phyloP scores from a whole-genome alignment of 2,888 invertebrate genomes.

The Yponomeuta cagnagella region DNA sequence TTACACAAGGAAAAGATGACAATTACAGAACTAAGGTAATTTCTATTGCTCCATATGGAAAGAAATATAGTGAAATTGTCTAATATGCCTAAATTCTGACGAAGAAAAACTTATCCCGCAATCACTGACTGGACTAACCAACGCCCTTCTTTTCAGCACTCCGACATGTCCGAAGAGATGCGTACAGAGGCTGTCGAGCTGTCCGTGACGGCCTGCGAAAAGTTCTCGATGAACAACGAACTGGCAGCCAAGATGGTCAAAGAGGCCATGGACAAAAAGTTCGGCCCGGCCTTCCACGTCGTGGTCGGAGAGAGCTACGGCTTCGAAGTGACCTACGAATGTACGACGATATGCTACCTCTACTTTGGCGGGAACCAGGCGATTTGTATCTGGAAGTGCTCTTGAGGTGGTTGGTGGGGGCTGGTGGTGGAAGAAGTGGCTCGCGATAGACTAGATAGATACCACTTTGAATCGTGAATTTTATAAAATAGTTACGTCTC shows the following conservation, averaged over 20 bases:
- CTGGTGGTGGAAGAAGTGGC: background rate
- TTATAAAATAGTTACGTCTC: too few species aligned
- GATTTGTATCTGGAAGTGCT: conserved; percentile 93
- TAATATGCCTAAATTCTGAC: too few species aligned
- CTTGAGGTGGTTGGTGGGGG: conserved; percentile 40
- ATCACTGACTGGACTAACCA: background rate
- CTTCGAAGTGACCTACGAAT: conserved; percentile 94
- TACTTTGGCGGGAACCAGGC: conserved; percentile 95
- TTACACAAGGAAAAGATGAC: too few species aligned
- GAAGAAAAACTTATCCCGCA: background rate
- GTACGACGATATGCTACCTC: conserved; percentile 89
- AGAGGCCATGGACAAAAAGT: conserved; percentile 96
- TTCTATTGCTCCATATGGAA: too few species aligned
- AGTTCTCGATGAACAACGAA: conserved; percentile 90
- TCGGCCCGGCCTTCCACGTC: conserved; percentile 96
- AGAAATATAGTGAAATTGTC: too few species aligned
- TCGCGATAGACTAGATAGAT: background rate
- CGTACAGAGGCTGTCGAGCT: conserved; percentile 91
- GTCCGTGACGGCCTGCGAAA: conserved; percentile 95
- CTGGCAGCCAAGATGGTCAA: conserved; percentile 95
- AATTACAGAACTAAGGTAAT: too few species aligned
- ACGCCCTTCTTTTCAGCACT: conserved; percentile 74
- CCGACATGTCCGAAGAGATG: conserved; percentile 97
- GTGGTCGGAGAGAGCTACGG: conserved; percentile 97
- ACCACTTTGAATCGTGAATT: too few species aligned